Conservation (phyloP, 30 jellyfish, hydroid and myxozoan genomes). For the Aurelia aurita complex sp. Pacific region DNA sequence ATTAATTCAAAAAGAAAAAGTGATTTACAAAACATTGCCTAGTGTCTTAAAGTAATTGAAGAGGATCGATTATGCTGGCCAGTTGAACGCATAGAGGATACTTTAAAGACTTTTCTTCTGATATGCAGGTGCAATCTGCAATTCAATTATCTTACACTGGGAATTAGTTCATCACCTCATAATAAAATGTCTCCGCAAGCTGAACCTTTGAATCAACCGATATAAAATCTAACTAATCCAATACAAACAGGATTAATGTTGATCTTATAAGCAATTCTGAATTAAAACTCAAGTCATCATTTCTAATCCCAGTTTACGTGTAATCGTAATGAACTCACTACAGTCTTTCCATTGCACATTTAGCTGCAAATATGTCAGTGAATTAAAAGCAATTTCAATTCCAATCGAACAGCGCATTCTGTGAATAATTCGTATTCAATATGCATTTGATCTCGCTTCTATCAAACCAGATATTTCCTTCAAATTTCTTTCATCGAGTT, state of each 20-base stretch:
- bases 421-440: slow-evolving; percentile 18
- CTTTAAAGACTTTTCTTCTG: slow-evolving; percentile 2
- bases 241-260: slow-evolving; percentile 53
- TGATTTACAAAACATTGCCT: slow-evolving; percentile 64
- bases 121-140: slow-evolving; percentile 57
- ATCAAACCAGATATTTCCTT: not conserved
- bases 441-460: slow-evolving; percentile 19
- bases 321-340: slow-evolving; percentile 34
- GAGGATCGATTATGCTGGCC: slow-evolving; percentile 38
- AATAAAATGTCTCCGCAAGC: slow-evolving; percentile 22
- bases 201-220: slow-evolving; percentile 40
- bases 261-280: slow-evolving; percentile 46
- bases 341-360: slow-evolving; percentile 55
- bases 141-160: slow-evolving; percentile 33
- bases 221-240: slow-evolving; percentile 63
- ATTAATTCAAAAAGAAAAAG: slow-evolving; percentile 58
- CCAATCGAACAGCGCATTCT: slow-evolving; percentile 30
- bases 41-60: slow-evolving; percentile 41
- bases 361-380: slow-evolving; percentile 52
- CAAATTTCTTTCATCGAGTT: too few relatives aligned
- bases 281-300: slow-evolving; percentile 44
- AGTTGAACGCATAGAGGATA: slow-evolving; percentile 22
- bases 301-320: slow-evolving; percentile 33
- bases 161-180: slow-evolving; percentile 47
- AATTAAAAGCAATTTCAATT: slow-evolving; percentile 12